phyloP scores from a whole-genome alignment of 2,113 vertebrate species.

The Archocentrus centrarchus region DNA sequence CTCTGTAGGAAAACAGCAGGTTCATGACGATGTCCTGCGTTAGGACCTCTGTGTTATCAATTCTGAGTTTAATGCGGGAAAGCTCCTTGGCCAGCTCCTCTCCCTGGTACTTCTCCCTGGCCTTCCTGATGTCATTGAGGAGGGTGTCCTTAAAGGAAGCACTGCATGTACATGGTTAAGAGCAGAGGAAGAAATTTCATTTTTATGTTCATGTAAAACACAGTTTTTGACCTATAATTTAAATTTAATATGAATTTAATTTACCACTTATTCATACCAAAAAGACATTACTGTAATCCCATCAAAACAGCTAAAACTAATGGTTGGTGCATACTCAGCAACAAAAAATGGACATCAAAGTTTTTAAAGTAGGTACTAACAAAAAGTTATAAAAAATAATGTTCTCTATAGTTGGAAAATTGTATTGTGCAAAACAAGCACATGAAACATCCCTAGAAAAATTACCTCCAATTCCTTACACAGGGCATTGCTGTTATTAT shows the following conservation, averaged over 20 bases:
- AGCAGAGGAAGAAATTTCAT: not conserved
- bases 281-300: not conserved
- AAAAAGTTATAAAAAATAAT: not conserved
- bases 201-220: not conserved
- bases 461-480: not conserved
- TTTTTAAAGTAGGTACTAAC: not conserved
- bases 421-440: not conserved
- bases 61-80: slow-evolving; percentile 90
- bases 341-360: too few species aligned
- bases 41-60: slow-evolving; percentile 92
- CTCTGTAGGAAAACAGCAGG: slow-evolving; percentile 94
- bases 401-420: not conserved
- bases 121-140: slow-evolving; percentile 93
- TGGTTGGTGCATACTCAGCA: fast-evolving
- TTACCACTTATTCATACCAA: fast-evolving
- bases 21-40: slow-evolving; percentile 96
- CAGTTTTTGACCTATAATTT: not conserved
- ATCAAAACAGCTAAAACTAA: not conserved
- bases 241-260: too few species aligned
- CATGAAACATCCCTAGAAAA: not conserved
- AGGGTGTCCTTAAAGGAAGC: slow-evolving; percentile 91
- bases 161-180: slow-evolving; percentile 66
- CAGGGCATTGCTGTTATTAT: not conserved
- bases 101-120: slow-evolving; percentile 93
- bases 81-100: slow-evolving; percentile 93